Conservation (phyloP, 1,140 invertebrate genomes). For the Micrasema minimum region DNA sequence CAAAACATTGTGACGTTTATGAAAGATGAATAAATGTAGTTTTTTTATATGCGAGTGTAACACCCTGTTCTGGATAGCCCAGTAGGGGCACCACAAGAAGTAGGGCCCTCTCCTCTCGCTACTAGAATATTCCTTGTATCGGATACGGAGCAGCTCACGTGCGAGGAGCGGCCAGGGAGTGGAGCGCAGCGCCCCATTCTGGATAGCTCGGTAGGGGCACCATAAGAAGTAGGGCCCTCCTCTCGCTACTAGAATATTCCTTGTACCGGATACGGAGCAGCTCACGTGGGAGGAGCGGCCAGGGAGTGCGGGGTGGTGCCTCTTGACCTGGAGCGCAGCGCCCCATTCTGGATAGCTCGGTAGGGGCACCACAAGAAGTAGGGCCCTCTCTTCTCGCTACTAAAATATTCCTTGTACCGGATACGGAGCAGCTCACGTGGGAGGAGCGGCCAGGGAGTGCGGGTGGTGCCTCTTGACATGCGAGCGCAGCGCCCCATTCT, state of each 20-base stretch:
- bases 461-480: constrained; percentile 40
- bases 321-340: constrained; percentile 39
- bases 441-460: constrained; percentile 12
- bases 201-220: constrained; percentile 44
- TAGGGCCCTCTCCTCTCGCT: no score
- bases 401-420: no score
- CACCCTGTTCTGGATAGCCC: constrained; percentile 40
- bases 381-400: no score
- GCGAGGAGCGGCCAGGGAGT: constrained; percentile 9
- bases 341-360: constrained; percentile 39
- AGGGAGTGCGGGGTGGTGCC: constrained; percentile 33
- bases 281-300: constrained; percentile 5
- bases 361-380: no score
- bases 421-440: constrained; percentile 4
- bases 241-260: no score
- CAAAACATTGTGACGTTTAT: no score
- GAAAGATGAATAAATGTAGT: no score
- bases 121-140: no score
- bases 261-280: not conserved
- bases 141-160: constrained; percentile 5
- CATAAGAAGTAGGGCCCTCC: no score
- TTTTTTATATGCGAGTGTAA: constrained; percentile 30
- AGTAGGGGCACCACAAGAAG: constrained; percentile 43
- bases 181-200: constrained; percentile 38
- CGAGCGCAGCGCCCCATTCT: constrained; percentile 36